Evolutionary conservation across 2,113 vertebrate species (phyloP), one percentile per base, ranked within the genome.

Genomic region (Dunckerocampus dactyliophorus): DNA sequence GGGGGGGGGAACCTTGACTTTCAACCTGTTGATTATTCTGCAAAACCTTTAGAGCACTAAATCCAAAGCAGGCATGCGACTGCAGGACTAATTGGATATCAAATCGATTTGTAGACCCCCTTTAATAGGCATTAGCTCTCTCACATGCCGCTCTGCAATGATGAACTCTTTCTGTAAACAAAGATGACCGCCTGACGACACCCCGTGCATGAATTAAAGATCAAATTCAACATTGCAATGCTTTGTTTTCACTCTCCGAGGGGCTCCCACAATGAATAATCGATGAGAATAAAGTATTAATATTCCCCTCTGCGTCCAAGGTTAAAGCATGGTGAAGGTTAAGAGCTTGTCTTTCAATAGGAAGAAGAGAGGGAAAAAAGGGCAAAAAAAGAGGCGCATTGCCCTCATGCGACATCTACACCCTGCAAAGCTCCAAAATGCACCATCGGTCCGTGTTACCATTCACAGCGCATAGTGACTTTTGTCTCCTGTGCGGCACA

Each of bases 1-100:
- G 12, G 45, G 37, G 65, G 76, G 53, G 50, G 39, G 85, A 82
- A 79, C 74, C 71, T 87, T 82, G 84, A 87, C 85, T 89, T 89
- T 86, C 85, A 88, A 92, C 91, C 91, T 92, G 90, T 92, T 92
- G 91, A 91, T 92, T 87, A 85, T 56, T 56, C 74, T 47, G 73
- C 77, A 76, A 77, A 82, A 82, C 75, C 85, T 81, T 21, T 21
- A 72, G 59, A 72, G 72, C 59, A 82, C 71, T 74, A 65, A 81
- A 81, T 67, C 78, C 65, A 34, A 75, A 66, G 70, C 69, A 72
- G 77, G 58, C 83, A 67, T 69, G 85, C 66, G 84, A 72, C 78
- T 69, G 65, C 67, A 72, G 65, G 70, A 59, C 69, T 77, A 81
- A 80, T 79, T 76, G 62, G 56, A 37, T 65, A 56, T 76, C 43